Base-by-base conservation (phyloP, 2,888 invertebrate genomes). In the Lasioglossum leucozonium region DNA sequence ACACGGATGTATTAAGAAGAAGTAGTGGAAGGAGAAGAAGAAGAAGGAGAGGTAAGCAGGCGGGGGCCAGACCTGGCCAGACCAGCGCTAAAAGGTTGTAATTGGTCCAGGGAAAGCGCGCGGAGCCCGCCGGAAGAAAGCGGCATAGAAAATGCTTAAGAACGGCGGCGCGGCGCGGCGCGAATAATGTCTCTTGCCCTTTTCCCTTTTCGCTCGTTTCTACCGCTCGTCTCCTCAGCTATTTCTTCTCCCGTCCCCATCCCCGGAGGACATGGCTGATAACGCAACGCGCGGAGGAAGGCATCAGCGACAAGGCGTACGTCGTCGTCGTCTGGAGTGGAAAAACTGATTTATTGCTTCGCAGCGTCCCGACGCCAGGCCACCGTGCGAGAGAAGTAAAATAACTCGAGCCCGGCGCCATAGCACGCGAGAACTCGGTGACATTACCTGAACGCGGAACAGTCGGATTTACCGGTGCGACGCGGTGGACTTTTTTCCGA, bases 301-400 rank as follows among this genome's bases (percentile, higher is more conserved):
- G 83, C 89, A 83, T 89, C 87, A 85, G 73, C 82, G 75, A 76
- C 79, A 79, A 74, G 80, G 82, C 85, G 77, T 77, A 85, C 77
- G 86, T 84, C 87, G 47, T 47, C 47, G 86, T 51, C 47, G 86
- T 88, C 86, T 85, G 86, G 87, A 85, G 86, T 88, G 86, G 87
- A 87, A 88, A 88, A 90, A 90, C 90, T 90, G 90, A 90, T 90
- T 90, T 90, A 90, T 90, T 88, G 90, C 87, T 79, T 77, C 86
- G 89, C 65, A 79, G 87, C 82, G 76, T 79, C 81, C 76, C 73
- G 74, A 79, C 84, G 85, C 76, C 79, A 79, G 47, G 79, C 1
- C 86, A 74, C 65, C 72, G 62, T 51, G 18, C 42, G 72, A 42
- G 81, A 81, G 74, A 82, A 81, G 73, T 84, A 84, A 81, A 81